phyloP scores from a whole-genome alignment of 2,113 vertebrate genomes.

The Dicerorhinus sumatrensis region DNA sequence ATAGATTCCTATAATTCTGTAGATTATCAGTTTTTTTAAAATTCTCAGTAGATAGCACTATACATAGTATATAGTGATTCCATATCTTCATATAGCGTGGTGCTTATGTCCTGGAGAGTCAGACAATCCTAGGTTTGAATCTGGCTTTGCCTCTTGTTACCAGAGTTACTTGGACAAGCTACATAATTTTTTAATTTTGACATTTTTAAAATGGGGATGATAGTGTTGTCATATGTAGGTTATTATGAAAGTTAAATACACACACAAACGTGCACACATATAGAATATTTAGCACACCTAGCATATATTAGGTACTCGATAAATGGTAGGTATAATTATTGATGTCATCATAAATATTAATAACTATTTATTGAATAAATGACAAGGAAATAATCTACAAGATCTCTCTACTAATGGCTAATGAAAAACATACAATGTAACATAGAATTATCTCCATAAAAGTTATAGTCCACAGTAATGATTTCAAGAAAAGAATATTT shows the following conservation, averaged over 20 bases:
- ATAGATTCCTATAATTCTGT: not conserved
- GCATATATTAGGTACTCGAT: not conserved
- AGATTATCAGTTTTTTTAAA: not conserved
- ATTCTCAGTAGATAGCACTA: not conserved
- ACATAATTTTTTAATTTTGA: not conserved
- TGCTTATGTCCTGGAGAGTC: not conserved
- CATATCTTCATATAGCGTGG: not conserved
- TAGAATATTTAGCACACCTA: not conserved
- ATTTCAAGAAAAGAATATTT: not conserved
- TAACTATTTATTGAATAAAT: conserved; percentile 26
- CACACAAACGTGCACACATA: not conserved
- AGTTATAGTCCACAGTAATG: not conserved
- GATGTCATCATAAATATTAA: not conserved
- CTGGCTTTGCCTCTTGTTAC: not conserved
- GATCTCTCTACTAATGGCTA: not conserved
- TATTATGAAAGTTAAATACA: conserved; percentile 10
- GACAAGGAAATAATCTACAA: not conserved
- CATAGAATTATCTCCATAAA: not conserved
- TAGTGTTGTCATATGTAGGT: not conserved
- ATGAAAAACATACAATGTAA: not conserved
- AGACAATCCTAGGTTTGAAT: not conserved
- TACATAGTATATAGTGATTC: not conserved
- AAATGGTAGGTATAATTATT: not conserved
- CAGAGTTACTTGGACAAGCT: not conserved
- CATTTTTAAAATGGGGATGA: not conserved